Percentiles rank a stretch among this genome's conserved stretches.
These are phyloP conservation scores for Harpagifer antarcticus DNA, from an alignment of 2,797 vertebrate species.

Conservation along the genomic window DNA sequence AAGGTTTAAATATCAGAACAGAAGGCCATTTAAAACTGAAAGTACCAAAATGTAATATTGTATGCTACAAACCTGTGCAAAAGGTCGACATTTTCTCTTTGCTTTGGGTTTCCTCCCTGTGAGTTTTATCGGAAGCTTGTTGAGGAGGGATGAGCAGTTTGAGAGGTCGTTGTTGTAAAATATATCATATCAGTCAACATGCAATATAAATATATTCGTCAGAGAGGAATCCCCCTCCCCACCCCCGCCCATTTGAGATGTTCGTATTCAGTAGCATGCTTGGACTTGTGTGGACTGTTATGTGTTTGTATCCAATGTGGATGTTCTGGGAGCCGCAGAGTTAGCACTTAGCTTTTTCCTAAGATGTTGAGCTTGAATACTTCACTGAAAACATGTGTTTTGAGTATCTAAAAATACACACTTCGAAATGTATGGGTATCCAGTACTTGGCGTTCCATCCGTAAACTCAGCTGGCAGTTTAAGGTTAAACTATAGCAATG, in stretches of 20 bases:
- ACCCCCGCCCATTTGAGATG: slow-evolving; percentile 56
- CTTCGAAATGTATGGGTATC: neutral
- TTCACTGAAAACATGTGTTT: slow-evolving; percentile 40
- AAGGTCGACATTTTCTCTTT: slow-evolving; percentile 72
- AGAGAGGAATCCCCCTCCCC: slow-evolving; percentile 36
- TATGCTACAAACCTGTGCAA: slow-evolving; percentile 82
- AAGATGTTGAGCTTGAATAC: slow-evolving; percentile 43
- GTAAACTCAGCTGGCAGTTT: neutral
- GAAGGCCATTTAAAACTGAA: slow-evolving; percentile 80
- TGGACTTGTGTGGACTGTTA: slow-evolving; percentile 78
- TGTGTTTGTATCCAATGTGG: slow-evolving; percentile 76
- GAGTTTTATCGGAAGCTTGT: slow-evolving; percentile 68
- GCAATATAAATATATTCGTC: slow-evolving; percentile 72
- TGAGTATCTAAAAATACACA: slow-evolving; percentile 31
- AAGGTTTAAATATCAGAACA: slow-evolving; percentile 77
- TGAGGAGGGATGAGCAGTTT: slow-evolving; percentile 72
- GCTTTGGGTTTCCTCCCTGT: slow-evolving; percentile 70
- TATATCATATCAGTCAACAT: slow-evolving; percentile 72
- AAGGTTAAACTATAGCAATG: neutral
- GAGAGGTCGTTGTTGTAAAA: slow-evolving; percentile 68
- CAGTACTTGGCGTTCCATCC: neutral
- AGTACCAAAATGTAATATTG: slow-evolving; percentile 85
- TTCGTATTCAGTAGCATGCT: slow-evolving; percentile 83
- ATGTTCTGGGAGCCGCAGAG: slow-evolving; percentile 61
- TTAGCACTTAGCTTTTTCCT: slow-evolving; percentile 45